phyloP scores from a whole-genome alignment of 2,888 invertebrate species.

The Incurvaria masculella region DNA sequence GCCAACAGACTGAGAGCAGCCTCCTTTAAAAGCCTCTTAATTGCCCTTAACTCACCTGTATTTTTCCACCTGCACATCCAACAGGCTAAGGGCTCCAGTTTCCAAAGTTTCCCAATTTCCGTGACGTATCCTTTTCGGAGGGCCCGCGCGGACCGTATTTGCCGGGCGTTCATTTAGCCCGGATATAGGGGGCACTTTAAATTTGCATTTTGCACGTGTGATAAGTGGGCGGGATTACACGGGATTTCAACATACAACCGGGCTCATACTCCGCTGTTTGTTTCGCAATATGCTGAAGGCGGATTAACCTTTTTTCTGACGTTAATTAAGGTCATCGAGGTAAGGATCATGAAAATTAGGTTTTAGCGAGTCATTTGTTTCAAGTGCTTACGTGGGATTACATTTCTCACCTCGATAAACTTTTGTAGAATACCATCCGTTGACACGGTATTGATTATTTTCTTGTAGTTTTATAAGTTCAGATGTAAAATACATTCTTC shows the following conservation, averaged over 20 bases:
- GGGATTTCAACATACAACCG: slow-evolving; percentile 45
- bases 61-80: not conserved
- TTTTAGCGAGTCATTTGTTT: too few species aligned
- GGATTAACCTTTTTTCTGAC: slow-evolving; percentile 49
- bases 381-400: too few species aligned
- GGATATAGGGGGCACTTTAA: slow-evolving; percentile 36
- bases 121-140: slow-evolving; percentile 28
- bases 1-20: too few species aligned
- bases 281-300: slow-evolving; percentile 47
- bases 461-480: too few species aligned
- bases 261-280: slow-evolving; percentile 36
- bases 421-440: too few species aligned
- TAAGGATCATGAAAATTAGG: too few species aligned
- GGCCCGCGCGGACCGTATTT: slow-evolving; percentile 22
- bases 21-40: not conserved
- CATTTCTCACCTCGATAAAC: too few species aligned
- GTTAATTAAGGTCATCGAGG: not conserved
- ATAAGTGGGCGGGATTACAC: slow-evolving; percentile 55
- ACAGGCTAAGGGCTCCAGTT: not conserved
- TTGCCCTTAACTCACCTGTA: not conserved
- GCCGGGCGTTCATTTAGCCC: slow-evolving; percentile 41
- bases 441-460: too few species aligned
- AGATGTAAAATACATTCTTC: too few species aligned
- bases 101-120: slow-evolving; percentile 46
- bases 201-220: slow-evolving; percentile 59